Conservation (phyloP, 2,797 vertebrate genomes). For the Rhinophrynus dorsalis region DNA sequence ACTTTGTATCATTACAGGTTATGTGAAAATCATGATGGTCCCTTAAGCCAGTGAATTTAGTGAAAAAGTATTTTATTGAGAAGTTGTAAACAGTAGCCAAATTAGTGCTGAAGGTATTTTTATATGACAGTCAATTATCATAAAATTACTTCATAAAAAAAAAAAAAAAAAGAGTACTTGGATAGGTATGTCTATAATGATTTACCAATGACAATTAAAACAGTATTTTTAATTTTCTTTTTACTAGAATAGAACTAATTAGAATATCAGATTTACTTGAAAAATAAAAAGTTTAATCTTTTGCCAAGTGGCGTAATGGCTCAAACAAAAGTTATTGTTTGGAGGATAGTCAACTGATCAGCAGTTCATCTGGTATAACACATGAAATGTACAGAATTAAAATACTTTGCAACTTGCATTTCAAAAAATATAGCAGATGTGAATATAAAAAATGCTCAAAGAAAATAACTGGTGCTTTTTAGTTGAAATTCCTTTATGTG, state of each 20-base stretch:
- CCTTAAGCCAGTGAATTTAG: neutral
- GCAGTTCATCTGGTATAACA: conserved; percentile 35
- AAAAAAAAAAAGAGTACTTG: conserved; percentile 55
- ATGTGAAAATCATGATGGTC: conserved; percentile 54
- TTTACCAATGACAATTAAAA: conserved; percentile 40
- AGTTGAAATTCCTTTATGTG: too few species aligned
- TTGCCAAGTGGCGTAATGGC: conserved; percentile 37
- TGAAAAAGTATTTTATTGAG: neutral
- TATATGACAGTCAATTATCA: conserved; percentile 58
- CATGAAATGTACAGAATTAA: conserved; percentile 16
- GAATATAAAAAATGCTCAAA: too few species aligned
- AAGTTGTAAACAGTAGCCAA: conserved; percentile 50
- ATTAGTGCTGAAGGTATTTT: conserved; percentile 65
- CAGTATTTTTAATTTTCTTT: conserved; percentile 18
- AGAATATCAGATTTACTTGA: conserved; percentile 36
- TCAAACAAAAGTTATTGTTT: conserved; percentile 41
- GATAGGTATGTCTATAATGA: conserved; percentile 10
- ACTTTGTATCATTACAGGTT: conserved; percentile 62
- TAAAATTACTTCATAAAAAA: conserved; percentile 64
- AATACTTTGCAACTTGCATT: too few species aligned
- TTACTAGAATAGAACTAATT: conserved; percentile 30
- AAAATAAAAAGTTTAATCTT: conserved; percentile 29
- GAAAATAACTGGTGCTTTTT: too few species aligned
- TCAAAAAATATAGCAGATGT: too few species aligned
- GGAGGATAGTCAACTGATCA: conserved; percentile 40